These are phyloP conservation scores for Syrphus vitripennis DNA, from an alignment of 2,888 invertebrate genomes.

Conservation along the genomic window DNA sequence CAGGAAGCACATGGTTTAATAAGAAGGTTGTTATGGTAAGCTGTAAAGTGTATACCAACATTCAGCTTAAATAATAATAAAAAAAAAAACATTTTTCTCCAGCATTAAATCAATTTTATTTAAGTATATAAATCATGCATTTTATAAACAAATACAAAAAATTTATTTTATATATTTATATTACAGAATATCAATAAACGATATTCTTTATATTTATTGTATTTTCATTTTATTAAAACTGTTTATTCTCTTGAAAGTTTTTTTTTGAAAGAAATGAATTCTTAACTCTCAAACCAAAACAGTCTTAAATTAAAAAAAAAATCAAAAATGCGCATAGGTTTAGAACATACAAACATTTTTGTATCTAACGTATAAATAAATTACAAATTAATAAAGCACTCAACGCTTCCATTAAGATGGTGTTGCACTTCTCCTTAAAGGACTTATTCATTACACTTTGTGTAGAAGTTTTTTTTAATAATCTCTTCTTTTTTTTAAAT, in stretches of 20 bases:
- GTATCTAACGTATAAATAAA: background rate
- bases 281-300: slow-evolving; percentile 14
- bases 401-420: slow-evolving; percentile 21
- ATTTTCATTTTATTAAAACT: background rate
- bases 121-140: background rate
- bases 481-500: background rate
- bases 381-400: slow-evolving; percentile 39
- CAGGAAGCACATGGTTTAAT: too few species aligned
- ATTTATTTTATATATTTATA: background rate
- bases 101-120: background rate
- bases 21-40: too few species aligned
- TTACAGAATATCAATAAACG: slow-evolving; percentile 57
- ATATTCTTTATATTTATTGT: slow-evolving; percentile 9
- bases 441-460: slow-evolving; percentile 34
- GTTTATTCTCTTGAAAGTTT: slow-evolving; percentile 7
- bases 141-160: slow-evolving; percentile 14
- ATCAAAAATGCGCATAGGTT: slow-evolving; percentile 15
- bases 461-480: background rate
- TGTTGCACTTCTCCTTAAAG: slow-evolving; percentile 27
- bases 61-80: background rate
- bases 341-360: background rate
- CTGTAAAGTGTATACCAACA: too few species aligned
- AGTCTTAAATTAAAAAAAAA: slow-evolving; percentile 15
- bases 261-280: slow-evolving; percentile 7
- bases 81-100: background rate